Conservation (phyloP, 2,113 vertebrate genomes). For the Caretta caretta region DNA sequence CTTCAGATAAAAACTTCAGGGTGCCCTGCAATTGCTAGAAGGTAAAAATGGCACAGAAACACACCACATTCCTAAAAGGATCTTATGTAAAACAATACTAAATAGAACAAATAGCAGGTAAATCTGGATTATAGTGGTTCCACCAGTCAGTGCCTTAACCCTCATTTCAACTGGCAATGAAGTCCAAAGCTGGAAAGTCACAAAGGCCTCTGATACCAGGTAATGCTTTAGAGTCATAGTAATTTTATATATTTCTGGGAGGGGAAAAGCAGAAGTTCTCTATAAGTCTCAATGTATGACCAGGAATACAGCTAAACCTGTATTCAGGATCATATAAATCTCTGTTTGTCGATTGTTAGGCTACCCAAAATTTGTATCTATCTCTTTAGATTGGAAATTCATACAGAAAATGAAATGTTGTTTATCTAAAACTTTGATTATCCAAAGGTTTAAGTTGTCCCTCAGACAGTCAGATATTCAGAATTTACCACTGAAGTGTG, state of each 20-base stretch:
- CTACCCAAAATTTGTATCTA: background rate
- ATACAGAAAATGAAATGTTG: background rate
- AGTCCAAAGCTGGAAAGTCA: background rate
- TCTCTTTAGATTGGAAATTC: background rate
- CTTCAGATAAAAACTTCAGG: background rate
- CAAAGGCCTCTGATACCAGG: background rate
- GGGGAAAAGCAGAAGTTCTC: background rate
- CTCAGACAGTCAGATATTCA: background rate
- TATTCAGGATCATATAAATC: background rate
- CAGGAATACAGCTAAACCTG: background rate
- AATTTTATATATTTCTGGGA: background rate
- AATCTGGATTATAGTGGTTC: background rate
- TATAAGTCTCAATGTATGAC: background rate
- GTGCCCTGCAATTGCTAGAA: background rate
- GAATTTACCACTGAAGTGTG: background rate
- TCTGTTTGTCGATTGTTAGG: background rate
- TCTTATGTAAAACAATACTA: background rate
- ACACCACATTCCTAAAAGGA: conserved; percentile 7
- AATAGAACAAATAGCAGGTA: background rate
- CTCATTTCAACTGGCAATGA: background rate
- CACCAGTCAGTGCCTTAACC: background rate
- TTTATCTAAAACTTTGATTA: background rate
- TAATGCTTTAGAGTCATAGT: background rate
- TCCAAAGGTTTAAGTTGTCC: background rate
- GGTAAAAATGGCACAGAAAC: background rate